Percentiles rank a stretch among this genome's conserved stretches.
Conservation (phyloP, 2,888 invertebrate genomes). For the Altica lythri region DNA sequence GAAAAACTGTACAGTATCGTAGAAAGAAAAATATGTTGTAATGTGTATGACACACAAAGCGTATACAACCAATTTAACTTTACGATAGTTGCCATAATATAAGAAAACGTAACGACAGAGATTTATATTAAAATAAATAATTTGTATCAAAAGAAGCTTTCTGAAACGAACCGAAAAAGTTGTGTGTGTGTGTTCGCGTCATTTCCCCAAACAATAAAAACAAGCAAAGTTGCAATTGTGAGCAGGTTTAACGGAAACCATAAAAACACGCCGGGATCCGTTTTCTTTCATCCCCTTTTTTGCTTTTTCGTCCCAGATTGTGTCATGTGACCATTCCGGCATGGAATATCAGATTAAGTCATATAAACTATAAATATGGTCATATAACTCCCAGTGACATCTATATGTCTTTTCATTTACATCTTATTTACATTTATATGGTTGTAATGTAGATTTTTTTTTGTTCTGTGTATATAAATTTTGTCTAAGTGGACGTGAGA, state of each 20-base stretch:
- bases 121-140: no score
- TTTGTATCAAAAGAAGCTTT: no score
- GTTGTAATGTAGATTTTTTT: conserved; percentile 21
- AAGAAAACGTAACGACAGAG: no score
- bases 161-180: no score
- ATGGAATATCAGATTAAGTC: conserved; percentile 34
- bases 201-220: conserved; percentile 13
- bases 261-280: conserved; percentile 46
- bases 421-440: conserved; percentile 31
- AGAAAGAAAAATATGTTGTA: no score
- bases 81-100: no score
- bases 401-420: conserved; percentile 28
- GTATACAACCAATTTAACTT: no score
- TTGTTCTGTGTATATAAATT: conserved; percentile 19
- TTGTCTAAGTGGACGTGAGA: conserved; percentile 32
- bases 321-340: conserved; percentile 40
- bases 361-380: conserved; percentile 35
- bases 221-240: conserved; percentile 44
- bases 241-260: conserved; percentile 49
- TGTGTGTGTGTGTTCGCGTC: no score
- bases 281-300: conserved; percentile 39
- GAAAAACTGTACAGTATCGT: no score
- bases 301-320: conserved; percentile 31
- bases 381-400: conserved; percentile 30
- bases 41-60: no score